phyloP scores from a whole-genome alignment of 2,888 invertebrate genomes.

The Synanthedon formicaeformis region DNA sequence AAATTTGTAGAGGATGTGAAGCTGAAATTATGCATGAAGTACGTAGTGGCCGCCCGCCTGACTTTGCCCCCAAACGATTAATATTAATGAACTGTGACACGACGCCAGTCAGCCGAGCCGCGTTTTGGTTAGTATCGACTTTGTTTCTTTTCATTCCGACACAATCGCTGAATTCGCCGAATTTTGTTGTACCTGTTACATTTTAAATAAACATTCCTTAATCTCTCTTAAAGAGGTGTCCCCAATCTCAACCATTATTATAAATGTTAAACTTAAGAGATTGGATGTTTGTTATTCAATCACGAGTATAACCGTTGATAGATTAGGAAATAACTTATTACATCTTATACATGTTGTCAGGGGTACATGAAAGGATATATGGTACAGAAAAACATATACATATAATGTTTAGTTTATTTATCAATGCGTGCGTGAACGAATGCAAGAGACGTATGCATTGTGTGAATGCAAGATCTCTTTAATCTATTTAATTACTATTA shows the following conservation, averaged over 20 bases:
- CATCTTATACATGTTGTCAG: no score
- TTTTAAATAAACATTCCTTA: neutral
- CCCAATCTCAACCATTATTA: neutral
- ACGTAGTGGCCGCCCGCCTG: conserved; percentile 41
- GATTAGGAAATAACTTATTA: no score
- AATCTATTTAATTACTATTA: no score
- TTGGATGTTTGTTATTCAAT: no score
- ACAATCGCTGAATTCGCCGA: conserved; percentile 34
- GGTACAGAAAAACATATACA: no score
- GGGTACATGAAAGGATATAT: no score
- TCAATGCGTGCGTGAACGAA: no score
- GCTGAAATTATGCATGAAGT: conserved; percentile 59
- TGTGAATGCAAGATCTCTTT: no score
- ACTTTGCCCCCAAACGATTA: conserved; percentile 44
- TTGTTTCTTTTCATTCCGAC: conserved; percentile 58
- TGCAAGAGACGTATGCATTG: no score
- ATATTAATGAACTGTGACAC: conserved; percentile 66
- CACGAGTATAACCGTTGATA: no score
- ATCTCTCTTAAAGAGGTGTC: neutral
- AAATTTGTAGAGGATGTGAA: conserved; percentile 47
- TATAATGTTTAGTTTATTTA: no score
- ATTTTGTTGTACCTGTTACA: neutral
- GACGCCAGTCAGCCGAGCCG: conserved; percentile 40
- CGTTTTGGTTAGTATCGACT: conserved; percentile 18
- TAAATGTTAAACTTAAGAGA: no score